Percentiles rank a stretch among this genome's conserved stretches.
Evolutionary conservation across 2,888 invertebrate genomes (phyloP).

Genomic region (Cantharis lateralis): DNA sequence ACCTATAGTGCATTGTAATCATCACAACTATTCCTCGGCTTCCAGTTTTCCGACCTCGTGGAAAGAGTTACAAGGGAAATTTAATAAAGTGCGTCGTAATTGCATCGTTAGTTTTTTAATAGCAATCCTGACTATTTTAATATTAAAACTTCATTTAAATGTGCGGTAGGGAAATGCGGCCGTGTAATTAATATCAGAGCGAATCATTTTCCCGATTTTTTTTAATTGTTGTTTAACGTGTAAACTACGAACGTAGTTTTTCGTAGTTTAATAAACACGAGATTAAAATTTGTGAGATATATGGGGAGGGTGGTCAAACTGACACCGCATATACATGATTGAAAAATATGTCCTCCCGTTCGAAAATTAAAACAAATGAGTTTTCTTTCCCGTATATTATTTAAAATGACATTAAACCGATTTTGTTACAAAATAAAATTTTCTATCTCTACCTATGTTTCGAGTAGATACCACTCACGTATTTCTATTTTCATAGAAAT

Average conservation of each 20-base stretch:
- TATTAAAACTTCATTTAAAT: slow-evolving; percentile 17
- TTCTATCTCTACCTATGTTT: not conserved
- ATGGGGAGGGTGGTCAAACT: slow-evolving; percentile 21
- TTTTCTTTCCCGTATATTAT: slow-evolving; percentile 1
- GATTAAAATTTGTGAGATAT: slow-evolving; percentile 20
- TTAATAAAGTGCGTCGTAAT: slow-evolving; percentile 29
- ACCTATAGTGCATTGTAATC: slow-evolving; percentile 24
- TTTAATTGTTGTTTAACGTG: slow-evolving; percentile 9
- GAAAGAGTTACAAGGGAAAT: slow-evolving; percentile 11
- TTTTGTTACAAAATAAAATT: slow-evolving; percentile 10
- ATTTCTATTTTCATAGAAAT: slow-evolving; percentile 2
- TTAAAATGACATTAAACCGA: slow-evolving; percentile 2
- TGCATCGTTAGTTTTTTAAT: slow-evolving; percentile 15
- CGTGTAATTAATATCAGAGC: not conserved
- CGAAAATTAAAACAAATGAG: slow-evolving; percentile 21
- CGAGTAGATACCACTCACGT: not conserved
- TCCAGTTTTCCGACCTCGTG: slow-evolving; percentile 9
- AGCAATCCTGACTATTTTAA: slow-evolving; percentile 10
- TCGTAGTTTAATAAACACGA: slow-evolving; percentile 12
- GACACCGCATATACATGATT: slow-evolving; percentile 25
- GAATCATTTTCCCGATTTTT: not conserved
- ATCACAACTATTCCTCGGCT: slow-evolving; percentile 17
- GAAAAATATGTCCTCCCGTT: slow-evolving; percentile 28
- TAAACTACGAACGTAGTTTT: slow-evolving; percentile 7
- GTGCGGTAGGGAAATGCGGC: not conserved